Base-by-base conservation (phyloP, 2,113 vertebrate species). In the Propithecus coquereli region DNA sequence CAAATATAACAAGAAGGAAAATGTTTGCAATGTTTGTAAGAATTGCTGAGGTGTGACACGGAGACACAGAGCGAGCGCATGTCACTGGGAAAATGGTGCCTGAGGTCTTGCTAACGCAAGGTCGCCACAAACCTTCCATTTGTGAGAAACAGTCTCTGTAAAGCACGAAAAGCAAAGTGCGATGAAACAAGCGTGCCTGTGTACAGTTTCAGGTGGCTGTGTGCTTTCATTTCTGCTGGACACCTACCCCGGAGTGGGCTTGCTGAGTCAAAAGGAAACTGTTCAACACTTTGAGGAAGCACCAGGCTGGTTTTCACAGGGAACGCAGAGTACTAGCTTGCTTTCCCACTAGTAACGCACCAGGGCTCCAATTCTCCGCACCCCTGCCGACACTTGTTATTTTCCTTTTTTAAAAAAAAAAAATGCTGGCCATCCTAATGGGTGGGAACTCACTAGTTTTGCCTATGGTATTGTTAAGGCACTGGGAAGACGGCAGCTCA, bases 311-410 rank as follows among this genome's bases (percentile, higher is more conserved):
- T 63, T 22, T 22, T 66, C 25, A 23, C 8, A 16, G n/a, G 8
- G 8, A 1, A 2, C 3, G 17, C 10, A 6, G 7, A 22, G 7
- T 22, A 6, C 40, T 8, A 43, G 50, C 32, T 52, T 34, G 4
- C 17, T 2, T 52, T 27, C 45, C 74, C 30, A 11, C 66, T 7
- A 4, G 30, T 9, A 34, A 50, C 0, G 3, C 23, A 52, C 16
- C 1, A 37, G 30, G 8, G 3, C 3, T 34, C 74, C 17, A 11
- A 9, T 34, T 50, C 74, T 11, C 74, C 74, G 34, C 16, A 5
- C 20, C 68, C 23, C 30, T 18, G 17, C 45, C 17, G 30, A 59
- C 65, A 73, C 43, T 12, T 34, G 34, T 2, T 37, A 30, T 52
- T 88, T 76, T 43, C 66, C 66, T 37, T 70, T n/a, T n/a, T 34